Evolutionary conservation across 2,888 invertebrate species (phyloP).

Genomic region (Drosophila fungiperda): DNA sequence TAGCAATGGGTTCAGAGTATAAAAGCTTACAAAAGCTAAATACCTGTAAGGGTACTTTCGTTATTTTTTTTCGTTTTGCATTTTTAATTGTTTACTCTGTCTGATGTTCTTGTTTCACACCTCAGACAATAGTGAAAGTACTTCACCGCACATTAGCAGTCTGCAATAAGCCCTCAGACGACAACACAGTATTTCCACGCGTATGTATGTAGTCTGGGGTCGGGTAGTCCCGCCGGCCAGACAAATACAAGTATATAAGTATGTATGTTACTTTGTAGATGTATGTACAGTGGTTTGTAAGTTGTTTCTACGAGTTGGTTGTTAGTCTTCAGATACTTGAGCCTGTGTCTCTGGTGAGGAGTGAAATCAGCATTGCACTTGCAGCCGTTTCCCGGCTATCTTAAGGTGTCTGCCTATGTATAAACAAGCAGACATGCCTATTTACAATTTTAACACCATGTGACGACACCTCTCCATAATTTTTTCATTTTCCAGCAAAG

Average conservation of each 20-base stretch:
- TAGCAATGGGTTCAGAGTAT: background rate
- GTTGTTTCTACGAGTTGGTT: slow-evolving; percentile 8
- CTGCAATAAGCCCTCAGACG: slow-evolving; percentile 63
- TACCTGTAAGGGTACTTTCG: slow-evolving; percentile 17
- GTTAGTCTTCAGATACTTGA: slow-evolving; percentile 11
- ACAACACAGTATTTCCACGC: slow-evolving; percentile 36
- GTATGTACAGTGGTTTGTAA: slow-evolving; percentile 26
- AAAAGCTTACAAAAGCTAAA: slow-evolving; percentile 18
- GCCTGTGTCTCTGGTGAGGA: slow-evolving; percentile 7
- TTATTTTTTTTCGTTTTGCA: slow-evolving; percentile 44
- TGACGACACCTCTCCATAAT: slow-evolving; percentile 1
- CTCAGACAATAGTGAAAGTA: slow-evolving; percentile 70
- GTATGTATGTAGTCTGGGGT: slow-evolving; percentile 15
- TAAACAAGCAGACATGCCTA: background rate
- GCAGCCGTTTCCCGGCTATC: slow-evolving; percentile 2
- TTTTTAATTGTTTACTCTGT: slow-evolving; percentile 61
- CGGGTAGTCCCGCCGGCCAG: slow-evolving; percentile 21
- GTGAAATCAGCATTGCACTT: slow-evolving; percentile 18
- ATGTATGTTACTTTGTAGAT: slow-evolving; percentile 6
- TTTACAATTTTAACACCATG: background rate
- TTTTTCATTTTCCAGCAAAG: background rate
- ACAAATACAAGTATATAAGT: slow-evolving; percentile 30
- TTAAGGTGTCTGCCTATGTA: slow-evolving; percentile 4
- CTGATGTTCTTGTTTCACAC: slow-evolving; percentile 68
- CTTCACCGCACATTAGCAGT: slow-evolving; percentile 58